Evolutionary conservation across 2,113 vertebrate genomes (phyloP).

Genomic region (Chauna torquata): DNA sequence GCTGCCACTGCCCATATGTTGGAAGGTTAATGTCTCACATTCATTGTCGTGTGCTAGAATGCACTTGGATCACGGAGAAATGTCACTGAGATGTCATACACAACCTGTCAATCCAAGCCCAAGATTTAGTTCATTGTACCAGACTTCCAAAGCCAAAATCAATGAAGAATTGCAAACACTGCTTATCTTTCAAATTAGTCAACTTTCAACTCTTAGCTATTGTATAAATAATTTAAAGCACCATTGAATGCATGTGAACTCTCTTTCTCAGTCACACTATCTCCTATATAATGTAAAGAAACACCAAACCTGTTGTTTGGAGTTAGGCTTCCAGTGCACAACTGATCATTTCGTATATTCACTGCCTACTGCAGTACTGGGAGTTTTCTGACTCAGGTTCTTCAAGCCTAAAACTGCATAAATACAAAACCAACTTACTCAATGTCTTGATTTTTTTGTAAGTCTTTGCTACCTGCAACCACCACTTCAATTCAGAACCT

Average conservation of each 20-base stretch:
- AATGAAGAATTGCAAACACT: background rate
- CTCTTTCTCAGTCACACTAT: background rate
- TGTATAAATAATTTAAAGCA: background rate
- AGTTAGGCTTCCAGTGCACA: background rate
- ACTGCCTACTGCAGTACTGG: background rate
- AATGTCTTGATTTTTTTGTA: background rate
- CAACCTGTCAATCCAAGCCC: background rate
- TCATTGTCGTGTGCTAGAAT: conserved; percentile 70
- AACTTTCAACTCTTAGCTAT: background rate
- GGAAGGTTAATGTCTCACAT: conserved; percentile 34
- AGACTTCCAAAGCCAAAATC: background rate
- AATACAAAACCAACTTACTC: background rate
- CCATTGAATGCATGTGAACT: background rate
- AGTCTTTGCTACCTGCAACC: background rate
- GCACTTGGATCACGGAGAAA: conserved; percentile 59
- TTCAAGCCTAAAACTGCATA: background rate
- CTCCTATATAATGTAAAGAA: background rate
- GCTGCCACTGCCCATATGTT: conserved; percentile 36
- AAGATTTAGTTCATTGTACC: background rate
- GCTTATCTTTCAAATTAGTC: background rate
- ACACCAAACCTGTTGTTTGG: background rate
- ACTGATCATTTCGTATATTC: background rate
- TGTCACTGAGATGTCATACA: conserved; percentile 39
- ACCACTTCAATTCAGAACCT: background rate
- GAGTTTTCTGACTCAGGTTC: background rate